Evolutionary conservation across 2,113 vertebrate species (phyloP).

Genomic region (Glaucomys volans): DNA sequence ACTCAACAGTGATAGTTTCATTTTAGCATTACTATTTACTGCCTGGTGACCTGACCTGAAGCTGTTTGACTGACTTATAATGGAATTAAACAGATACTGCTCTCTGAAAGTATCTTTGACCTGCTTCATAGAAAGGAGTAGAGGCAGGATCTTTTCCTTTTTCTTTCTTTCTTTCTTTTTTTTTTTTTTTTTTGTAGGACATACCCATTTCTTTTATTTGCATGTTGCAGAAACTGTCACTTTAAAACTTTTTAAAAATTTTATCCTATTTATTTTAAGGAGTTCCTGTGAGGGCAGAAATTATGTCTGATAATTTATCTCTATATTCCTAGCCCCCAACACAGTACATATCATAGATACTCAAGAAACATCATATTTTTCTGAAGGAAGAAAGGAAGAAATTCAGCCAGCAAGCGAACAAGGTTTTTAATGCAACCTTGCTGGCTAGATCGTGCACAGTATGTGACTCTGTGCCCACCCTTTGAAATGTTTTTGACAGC

Average conservation of each 20-base stretch:
- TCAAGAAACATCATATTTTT: not conserved
- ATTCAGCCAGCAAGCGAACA: not conserved
- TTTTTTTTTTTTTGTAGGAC: not conserved
- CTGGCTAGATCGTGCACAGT: not conserved
- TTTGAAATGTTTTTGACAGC: conserved; percentile 32
- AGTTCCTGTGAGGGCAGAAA: not conserved
- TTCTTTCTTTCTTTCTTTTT: not conserved
- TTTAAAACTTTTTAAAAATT: not conserved
- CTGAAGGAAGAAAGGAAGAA: not conserved
- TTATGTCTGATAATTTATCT: not conserved
- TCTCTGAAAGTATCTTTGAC: not conserved
- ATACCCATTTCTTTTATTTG: not conserved
- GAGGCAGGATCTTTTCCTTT: not conserved
- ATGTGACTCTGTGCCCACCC: not conserved
- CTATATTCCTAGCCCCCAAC: not conserved
- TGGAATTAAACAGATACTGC: not conserved
- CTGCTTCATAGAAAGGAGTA: not conserved
- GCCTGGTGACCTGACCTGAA: not conserved
- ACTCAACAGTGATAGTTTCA: not conserved
- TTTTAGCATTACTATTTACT: not conserved
- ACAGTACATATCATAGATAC: not conserved
- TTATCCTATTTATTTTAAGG: not conserved
- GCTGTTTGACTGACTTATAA: not conserved
- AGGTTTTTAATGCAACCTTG: not conserved
- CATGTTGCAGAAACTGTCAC: not conserved